phyloP scores from a whole-genome alignment of 2,113 vertebrate species.

The Acinonyx jubatus region DNA sequence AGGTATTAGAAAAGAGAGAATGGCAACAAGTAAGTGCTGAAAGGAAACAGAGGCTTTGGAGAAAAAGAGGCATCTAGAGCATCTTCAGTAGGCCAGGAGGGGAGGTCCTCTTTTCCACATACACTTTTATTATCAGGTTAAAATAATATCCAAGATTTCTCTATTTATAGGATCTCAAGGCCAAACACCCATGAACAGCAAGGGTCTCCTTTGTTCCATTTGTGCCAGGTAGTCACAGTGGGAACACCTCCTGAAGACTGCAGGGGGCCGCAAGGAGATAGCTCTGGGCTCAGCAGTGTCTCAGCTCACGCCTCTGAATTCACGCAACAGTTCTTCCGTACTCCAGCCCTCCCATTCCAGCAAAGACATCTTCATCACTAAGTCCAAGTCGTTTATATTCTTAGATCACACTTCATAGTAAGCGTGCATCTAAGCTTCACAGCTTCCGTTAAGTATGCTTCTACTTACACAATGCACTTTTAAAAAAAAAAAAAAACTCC shows the following conservation, averaged over 20 bases:
- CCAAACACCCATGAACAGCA: background rate
- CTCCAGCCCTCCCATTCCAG: background rate
- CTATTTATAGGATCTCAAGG: background rate
- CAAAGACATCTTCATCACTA: background rate
- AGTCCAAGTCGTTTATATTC: background rate
- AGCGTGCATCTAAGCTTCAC: background rate
- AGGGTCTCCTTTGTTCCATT: background rate
- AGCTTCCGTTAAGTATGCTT: background rate
- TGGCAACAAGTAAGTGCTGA: background rate
- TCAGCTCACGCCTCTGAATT: background rate
- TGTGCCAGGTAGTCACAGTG: fast-evolving
- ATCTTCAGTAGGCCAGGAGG: fast-evolving
- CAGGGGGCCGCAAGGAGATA: background rate
- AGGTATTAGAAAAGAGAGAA: background rate
- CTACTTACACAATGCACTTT: background rate
- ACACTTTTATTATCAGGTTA: background rate
- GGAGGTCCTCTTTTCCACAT: background rate
- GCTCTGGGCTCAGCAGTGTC: background rate
- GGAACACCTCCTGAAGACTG: background rate
- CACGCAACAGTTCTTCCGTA: too few species aligned
- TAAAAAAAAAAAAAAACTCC: background rate
- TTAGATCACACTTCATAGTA: background rate
- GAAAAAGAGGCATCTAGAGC: background rate
- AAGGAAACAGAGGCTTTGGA: background rate
- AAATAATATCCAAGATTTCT: background rate